phyloP scores from a whole-genome alignment of 2,888 invertebrate species.

The Chydorus sphaericus region DNA sequence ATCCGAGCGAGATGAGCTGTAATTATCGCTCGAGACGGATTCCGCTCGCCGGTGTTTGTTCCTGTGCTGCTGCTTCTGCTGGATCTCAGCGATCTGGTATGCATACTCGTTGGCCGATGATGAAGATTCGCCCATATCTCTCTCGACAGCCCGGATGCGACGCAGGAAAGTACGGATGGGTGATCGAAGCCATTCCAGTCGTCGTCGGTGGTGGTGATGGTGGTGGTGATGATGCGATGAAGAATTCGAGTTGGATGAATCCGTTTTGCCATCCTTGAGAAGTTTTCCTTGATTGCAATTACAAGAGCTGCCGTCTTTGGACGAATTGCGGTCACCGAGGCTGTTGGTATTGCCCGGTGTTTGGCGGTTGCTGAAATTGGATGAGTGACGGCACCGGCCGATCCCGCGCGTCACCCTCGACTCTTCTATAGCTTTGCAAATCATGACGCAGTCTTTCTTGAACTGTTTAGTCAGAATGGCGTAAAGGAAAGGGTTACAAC shows the following conservation, averaged over 20 bases:
- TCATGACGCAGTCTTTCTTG: slow-evolving; percentile 89
- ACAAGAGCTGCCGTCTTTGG: slow-evolving; percentile 37
- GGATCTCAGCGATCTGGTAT: slow-evolving; percentile 55
- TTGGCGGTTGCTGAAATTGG: slow-evolving; percentile 73
- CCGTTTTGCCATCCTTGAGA: not conserved
- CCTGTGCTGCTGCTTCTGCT: slow-evolving; percentile 41
- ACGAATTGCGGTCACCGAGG: slow-evolving; percentile 48
- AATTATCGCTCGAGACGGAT: slow-evolving; percentile 69
- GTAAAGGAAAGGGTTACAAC: slow-evolving; percentile 95
- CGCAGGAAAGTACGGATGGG: not conserved
- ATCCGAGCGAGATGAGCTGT: slow-evolving; percentile 72
- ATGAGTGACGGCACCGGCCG: slow-evolving; percentile 68
- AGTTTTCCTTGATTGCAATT: slow-evolving; percentile 33
- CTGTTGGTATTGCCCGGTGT: slow-evolving; percentile 77
- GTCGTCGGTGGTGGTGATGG: slow-evolving; percentile 34
- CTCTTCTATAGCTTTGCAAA: slow-evolving; percentile 92
- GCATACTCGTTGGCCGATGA: slow-evolving; percentile 41
- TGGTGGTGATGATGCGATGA: not conserved
- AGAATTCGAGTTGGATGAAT: not conserved
- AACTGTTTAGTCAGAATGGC: slow-evolving; percentile 96
- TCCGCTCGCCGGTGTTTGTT: slow-evolving; percentile 48
- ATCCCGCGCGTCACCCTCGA: slow-evolving; percentile 76
- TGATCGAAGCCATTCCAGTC: slow-evolving; percentile 33
- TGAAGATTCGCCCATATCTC: slow-evolving; percentile 12
- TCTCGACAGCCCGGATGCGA: not conserved